Percentiles rank a stretch among this genome's conserved stretches.
These are phyloP conservation scores for Caenorhabditis virilis DNA, from an alignment of 2,888 invertebrate genomes.

Conservation along the genomic window DNA sequence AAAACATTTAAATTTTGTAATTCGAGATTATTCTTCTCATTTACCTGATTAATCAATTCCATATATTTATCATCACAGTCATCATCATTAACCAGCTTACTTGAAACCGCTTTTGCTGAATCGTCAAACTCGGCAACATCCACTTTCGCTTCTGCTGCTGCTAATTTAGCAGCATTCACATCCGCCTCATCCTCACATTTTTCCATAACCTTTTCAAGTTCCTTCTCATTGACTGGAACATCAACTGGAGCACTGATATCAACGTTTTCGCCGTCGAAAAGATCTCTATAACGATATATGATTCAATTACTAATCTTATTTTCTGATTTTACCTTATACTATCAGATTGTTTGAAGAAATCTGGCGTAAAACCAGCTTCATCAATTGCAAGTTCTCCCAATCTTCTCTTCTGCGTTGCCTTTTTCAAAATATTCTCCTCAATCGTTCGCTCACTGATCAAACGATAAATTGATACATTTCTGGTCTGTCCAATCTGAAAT, in stretches of 20 bases:
- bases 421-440: constrained; percentile 98
- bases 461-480: constrained; percentile 96
- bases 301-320: neutral
- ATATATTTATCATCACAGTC: constrained; percentile 53
- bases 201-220: constrained; percentile 60
- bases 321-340: constrained; percentile 49
- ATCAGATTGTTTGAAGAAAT: constrained; percentile 79
- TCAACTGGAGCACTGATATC: constrained; percentile 45
- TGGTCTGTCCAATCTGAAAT: constrained; percentile 90
- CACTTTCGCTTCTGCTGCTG: constrained; percentile 55
- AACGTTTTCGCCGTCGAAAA: constrained; percentile 61
- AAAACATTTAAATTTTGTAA: constrained; percentile 11
- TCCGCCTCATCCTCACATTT: constrained; percentile 65
- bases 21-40: too few relatives aligned
- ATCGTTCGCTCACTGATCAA: constrained; percentile 94
- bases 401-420: constrained; percentile 94
- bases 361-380: constrained; percentile 96
- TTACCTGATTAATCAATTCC: constrained; percentile 48
- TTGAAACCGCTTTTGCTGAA: constrained; percentile 1
- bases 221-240: constrained; percentile 49
- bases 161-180: constrained; percentile 60
- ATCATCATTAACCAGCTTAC: constrained; percentile 25
- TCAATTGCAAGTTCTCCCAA: constrained; percentile 96
- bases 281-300: constrained; percentile 52
- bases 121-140: constrained; percentile 55